These are phyloP conservation scores for Molothrus aeneus DNA, from an alignment of 2,797 vertebrate species.

Conservation along the genomic window DNA sequence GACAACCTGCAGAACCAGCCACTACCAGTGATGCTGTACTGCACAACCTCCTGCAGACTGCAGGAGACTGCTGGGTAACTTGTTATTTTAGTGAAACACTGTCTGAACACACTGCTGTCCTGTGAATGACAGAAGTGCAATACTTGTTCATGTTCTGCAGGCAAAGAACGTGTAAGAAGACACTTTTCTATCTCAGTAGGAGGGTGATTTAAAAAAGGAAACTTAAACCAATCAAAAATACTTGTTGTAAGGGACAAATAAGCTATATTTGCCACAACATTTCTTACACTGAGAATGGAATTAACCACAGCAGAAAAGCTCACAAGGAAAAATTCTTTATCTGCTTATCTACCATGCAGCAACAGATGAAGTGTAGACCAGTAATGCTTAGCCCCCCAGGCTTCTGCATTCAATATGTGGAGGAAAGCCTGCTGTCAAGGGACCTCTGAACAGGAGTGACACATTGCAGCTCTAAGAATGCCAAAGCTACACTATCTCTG, in stretches of 20 bases:
- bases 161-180: background rate
- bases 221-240: background rate
- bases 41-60: background rate
- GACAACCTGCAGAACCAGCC: background rate
- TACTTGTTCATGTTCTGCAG: background rate
- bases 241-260: background rate
- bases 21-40: background rate
- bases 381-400: background rate
- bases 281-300: background rate
- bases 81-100: background rate
- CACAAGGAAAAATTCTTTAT: background rate
- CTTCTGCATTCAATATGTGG: background rate
- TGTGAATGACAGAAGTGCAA: background rate
- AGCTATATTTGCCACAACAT: background rate
- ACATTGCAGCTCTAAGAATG: background rate
- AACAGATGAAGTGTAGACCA: background rate
- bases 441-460: background rate
- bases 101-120: background rate
- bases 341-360: background rate
- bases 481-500: background rate
- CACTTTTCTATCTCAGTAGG: background rate
- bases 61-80: background rate
- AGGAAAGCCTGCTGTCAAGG: background rate
- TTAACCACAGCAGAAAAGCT: background rate
- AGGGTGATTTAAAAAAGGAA: background rate